phyloP scores from a whole-genome alignment of 2,888 invertebrate species.

The Mesorhabditis belari region DNA sequence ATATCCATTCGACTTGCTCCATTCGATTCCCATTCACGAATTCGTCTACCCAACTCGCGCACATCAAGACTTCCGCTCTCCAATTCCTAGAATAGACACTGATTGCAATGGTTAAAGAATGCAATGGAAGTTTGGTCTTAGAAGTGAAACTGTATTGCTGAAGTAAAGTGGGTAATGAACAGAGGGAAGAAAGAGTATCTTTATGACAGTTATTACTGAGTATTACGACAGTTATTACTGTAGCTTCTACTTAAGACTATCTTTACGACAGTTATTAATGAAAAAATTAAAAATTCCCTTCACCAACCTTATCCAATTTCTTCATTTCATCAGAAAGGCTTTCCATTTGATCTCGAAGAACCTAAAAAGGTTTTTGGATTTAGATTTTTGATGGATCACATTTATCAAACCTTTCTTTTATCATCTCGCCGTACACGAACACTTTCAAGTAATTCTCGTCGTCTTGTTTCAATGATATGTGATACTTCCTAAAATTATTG shows the following conservation, averaged over 20 bases:
- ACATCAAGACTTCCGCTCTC: conserved; percentile 29
- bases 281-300: not conserved
- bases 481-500: conserved; percentile 28
- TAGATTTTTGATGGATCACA: conserved; percentile 77
- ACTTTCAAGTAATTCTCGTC: conserved; percentile 64
- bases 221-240: not conserved
- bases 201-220: not conserved
- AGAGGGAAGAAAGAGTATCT: not conserved
- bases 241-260: too few relatives aligned
- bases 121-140: not conserved
- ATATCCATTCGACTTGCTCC: conserved; percentile 58
- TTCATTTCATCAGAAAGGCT: conserved; percentile 78
- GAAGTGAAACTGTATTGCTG: too few relatives aligned
- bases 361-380: conserved; percentile 68
- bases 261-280: too few relatives aligned
- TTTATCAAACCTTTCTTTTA: conserved; percentile 64
- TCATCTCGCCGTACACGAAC: conserved; percentile 58
- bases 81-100: conserved; percentile 18
- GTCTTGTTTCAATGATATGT: conserved; percentile 38
- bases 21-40: not conserved
- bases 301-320: conserved; percentile 67
- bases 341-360: conserved; percentile 78
- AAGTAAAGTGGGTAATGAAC: too few relatives aligned
- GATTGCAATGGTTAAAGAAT: not conserved
- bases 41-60: conserved; percentile 23